Percentiles rank a stretch among this genome's conserved stretches.
Conservation (phyloP, 1,140 invertebrate genomes). For the Ceratitis capitata region DNA sequence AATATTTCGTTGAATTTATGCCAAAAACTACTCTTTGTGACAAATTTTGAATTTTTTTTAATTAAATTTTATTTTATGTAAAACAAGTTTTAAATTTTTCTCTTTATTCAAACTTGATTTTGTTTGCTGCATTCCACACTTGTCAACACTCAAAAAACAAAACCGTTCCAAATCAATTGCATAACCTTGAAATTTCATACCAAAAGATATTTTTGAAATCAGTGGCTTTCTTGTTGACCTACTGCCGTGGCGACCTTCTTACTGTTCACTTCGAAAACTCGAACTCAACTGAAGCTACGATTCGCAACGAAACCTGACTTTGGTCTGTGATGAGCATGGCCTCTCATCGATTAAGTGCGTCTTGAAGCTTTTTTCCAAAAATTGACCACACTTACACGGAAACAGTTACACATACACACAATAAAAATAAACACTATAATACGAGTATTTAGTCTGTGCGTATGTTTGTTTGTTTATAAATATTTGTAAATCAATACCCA, state of each 20-base stretch:
- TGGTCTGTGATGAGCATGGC: neutral
- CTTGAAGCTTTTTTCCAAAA: neutral
- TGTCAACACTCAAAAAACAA: neutral
- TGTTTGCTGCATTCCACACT: neutral
- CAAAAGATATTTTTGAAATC: too few relatives aligned
- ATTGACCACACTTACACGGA: neutral
- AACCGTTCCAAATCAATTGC: neutral
- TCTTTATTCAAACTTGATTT: neutral
- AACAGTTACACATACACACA: neutral
- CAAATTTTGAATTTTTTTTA: neutral
- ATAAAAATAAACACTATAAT: neutral
- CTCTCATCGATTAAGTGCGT: neutral
- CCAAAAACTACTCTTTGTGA: neutral
- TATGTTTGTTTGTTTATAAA: neutral
- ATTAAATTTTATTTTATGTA: neutral
- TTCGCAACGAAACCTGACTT: too few relatives aligned
- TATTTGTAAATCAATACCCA: neutral
- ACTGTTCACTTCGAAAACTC: neutral
- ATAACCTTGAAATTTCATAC: neutral
- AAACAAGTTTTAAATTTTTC: neutral
- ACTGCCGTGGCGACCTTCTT: neutral
- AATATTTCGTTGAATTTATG: neutral
- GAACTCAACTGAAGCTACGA: neutral
- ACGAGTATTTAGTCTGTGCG: neutral
- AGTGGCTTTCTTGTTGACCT: neutral